Conservation (phyloP, 1,140 invertebrate genomes). For the Drosophila arawakana region DNA sequence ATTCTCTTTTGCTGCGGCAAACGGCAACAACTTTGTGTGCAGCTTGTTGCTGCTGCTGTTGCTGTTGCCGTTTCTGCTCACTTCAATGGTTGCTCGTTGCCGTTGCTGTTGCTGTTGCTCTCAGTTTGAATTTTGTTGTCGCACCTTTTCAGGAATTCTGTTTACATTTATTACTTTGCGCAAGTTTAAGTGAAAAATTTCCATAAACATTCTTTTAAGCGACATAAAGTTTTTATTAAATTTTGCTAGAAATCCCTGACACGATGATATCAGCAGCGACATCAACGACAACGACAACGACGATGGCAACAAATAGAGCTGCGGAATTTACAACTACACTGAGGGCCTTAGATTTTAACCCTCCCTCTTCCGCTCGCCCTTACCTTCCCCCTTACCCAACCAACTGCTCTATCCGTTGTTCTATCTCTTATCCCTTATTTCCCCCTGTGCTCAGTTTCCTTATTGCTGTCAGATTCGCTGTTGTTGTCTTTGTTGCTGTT, state of each 20-base stretch:
- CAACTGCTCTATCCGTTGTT: background rate
- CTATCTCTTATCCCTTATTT: conserved; percentile 15
- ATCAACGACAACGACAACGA: conserved; percentile 31
- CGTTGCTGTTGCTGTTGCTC: conserved; percentile 25
- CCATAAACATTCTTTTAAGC: conserved; percentile 84
- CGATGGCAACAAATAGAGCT: conserved; percentile 75
- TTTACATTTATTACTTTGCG: conserved; percentile 84
- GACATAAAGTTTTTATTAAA: conserved; percentile 84
- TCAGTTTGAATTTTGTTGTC: conserved; percentile 80
- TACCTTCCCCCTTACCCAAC: background rate
- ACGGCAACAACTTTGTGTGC: conserved; percentile 58
- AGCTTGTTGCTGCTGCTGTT: conserved; percentile 61
- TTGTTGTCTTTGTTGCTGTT: conserved; percentile 27
- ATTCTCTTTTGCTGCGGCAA: conserved; percentile 59
- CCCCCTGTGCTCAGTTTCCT: background rate
- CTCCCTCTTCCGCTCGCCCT: conserved; percentile 3
- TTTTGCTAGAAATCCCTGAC: conserved; percentile 77
- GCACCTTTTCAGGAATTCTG: conserved; percentile 84
- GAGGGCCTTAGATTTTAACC: conserved; percentile 35
- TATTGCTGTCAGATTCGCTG: background rate
- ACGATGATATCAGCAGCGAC: conserved; percentile 57
- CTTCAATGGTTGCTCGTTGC: conserved; percentile 34
- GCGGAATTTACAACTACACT: conserved; percentile 76
- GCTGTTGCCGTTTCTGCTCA: background rate
- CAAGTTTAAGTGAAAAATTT: conserved; percentile 84